Evolutionary conservation across 2,888 invertebrate genomes (phyloP).

Genomic region (Nomada ferruginata): DNA sequence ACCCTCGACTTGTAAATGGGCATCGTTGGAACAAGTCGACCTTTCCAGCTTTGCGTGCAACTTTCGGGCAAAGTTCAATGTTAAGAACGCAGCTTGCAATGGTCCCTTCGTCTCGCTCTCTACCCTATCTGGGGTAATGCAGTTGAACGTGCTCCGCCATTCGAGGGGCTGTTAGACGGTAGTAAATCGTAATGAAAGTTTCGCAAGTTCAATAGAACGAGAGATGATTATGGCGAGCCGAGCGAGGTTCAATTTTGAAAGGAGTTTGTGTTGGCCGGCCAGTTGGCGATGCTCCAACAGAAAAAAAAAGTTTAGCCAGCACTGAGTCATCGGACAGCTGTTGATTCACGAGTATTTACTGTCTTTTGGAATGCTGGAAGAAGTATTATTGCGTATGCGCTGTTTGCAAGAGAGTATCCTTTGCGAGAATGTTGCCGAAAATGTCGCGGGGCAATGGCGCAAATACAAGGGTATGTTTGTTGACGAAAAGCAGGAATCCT

Average conservation of each 20-base stretch:
- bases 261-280: slow-evolving; percentile 42
- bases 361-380: slow-evolving; percentile 42
- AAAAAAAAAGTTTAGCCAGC: slow-evolving; percentile 52
- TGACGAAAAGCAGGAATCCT: not conserved
- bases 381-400: not conserved
- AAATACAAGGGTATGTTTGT: not conserved
- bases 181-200: slow-evolving; percentile 50
- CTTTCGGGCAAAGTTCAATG: not conserved
- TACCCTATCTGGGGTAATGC: not conserved
- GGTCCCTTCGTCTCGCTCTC: not conserved
- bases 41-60: not conserved
- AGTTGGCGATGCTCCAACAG: slow-evolving; percentile 62
- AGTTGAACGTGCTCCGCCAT: not conserved
- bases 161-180: slow-evolving; percentile 20
- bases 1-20: slow-evolving; percentile 23
- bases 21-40: not conserved
- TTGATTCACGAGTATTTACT: slow-evolving; percentile 69
- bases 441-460: no score
- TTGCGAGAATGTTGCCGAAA: not conserved
- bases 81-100: not conserved
- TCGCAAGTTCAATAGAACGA: slow-evolving; percentile 52
- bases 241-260: slow-evolving; percentile 38
- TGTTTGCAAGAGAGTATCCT: not conserved
- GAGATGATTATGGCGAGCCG: slow-evolving; percentile 11
- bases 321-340: slow-evolving; percentile 70